Conservation (phyloP, 2,888 invertebrate genomes). For the Adelphocoris suturalis region DNA sequence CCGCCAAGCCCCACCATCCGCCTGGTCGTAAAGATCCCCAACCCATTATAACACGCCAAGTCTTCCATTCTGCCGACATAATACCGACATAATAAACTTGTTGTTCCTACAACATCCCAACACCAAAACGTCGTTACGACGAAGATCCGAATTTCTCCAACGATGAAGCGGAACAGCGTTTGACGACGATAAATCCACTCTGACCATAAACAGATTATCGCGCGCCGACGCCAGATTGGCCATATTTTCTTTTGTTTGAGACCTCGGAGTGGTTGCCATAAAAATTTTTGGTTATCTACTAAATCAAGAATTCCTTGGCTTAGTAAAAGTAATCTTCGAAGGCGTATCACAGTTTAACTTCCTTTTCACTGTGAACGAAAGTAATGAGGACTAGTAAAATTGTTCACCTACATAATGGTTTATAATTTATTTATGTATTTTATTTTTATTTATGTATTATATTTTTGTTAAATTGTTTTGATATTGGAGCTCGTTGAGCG, state of each 20-base stretch:
- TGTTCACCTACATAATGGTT: too few species aligned
- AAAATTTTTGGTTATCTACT: neutral
- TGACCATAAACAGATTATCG: neutral
- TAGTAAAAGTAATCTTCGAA: too few species aligned
- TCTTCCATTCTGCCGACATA: neutral
- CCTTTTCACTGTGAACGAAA: too few species aligned
- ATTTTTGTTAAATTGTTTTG: too few species aligned
- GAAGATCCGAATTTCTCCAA: neutral
- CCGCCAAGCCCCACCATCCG: neutral
- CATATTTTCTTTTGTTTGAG: neutral
- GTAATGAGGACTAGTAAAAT: too few species aligned
- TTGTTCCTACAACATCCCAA: neutral
- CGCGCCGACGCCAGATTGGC: neutral
- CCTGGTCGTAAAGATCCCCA: neutral
- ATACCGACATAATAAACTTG: neutral
- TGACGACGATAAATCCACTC: neutral
- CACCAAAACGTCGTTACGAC: neutral
- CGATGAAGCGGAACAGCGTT: neutral
- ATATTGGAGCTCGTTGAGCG: too few species aligned
- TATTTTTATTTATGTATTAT: too few species aligned
- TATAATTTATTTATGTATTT: too few species aligned
- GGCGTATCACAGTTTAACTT: too few species aligned
- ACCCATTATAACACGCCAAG: neutral
- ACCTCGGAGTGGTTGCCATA: neutral
- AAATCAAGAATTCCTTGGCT: too few species aligned